Base-by-base conservation (phyloP, 2,797 vertebrate species). In the Gorsachius magnificus region DNA sequence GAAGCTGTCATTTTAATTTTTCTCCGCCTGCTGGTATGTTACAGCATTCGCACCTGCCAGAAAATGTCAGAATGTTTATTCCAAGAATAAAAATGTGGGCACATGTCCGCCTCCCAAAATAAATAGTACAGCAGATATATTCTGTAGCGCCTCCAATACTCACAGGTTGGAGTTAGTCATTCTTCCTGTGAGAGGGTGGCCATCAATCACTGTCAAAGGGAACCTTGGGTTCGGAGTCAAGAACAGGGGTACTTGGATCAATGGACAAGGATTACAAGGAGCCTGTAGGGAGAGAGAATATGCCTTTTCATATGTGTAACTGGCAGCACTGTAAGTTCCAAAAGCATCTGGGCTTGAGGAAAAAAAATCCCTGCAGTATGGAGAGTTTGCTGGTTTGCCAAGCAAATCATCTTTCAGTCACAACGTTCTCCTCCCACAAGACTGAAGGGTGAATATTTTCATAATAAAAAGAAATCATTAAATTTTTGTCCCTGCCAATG, bases 21-120 rank as follows among this genome's bases (percentile, higher is more conserved):
- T 80, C 85, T 22, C 89, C 92, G 50, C 53, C 60, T 93, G 50
- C 24, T 82, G 43, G 66, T 96, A 90, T 45, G 74, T 84, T 96
- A 48, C 85, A 93, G 43, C 69, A 81, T 95, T 96, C 94, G 83
- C 94, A 96, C 97, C 96, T 97, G 95, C 96, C 97, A 97, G 96
- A 96, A 97, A 97, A 97, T 95, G 94, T 96, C 95, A 96, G 97
- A 86, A 77, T 95, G 87, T 96, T 97, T 97, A 90, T 97, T 97
- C 94, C 95, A 91, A 93, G 95, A 95, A 97, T 92, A 94, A 96
- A 96, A 96, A 93, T 95, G 93, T 96, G 95, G 95, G 91, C 96
- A 94, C 68, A 94, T 20, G 41, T 97, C 87, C 41, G 26, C 58
- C 71, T 96, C 94, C 94, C 93, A 96, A 93, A 96, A 97, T 95